Evolutionary conservation across 92 coral and sea anemone species (phyloP).

Genomic region (Zoanthus sociatus): DNA sequence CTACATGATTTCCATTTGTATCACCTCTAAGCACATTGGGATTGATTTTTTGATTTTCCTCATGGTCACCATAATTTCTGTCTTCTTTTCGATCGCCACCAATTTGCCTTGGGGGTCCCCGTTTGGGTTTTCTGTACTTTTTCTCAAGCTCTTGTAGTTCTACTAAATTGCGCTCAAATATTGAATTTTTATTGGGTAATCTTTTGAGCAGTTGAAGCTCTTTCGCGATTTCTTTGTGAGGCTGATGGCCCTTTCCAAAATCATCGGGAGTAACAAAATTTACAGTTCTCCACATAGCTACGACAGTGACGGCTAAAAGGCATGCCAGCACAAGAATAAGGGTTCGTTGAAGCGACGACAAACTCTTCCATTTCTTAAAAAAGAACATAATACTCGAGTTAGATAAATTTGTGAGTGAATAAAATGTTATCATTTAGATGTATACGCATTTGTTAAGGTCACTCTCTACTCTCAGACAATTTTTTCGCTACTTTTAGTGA

Average conservation of each 20-base stretch:
- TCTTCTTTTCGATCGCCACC: constrained; percentile 48
- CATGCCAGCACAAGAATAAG: constrained; percentile 57
- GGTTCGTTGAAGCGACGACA: constrained; percentile 90
- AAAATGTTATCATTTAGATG: too few species aligned
- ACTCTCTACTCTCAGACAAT: too few species aligned
- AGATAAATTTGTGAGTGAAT: not conserved
- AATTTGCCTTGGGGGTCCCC: constrained; percentile 78
- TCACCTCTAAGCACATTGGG: constrained; percentile 51
- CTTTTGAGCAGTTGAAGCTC: constrained; percentile 56
- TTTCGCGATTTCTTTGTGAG: constrained; percentile 60
- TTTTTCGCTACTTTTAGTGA: too few species aligned
- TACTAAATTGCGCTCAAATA: constrained; percentile 62
- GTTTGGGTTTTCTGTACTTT: constrained; percentile 56
- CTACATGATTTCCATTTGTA: constrained; percentile 50
- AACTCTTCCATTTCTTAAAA: constrained; percentile 92
- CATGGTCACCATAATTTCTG: constrained; percentile 30
- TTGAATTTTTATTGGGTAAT: constrained; percentile 67
- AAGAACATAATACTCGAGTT: not conserved
- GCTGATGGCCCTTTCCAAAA: constrained; percentile 60
- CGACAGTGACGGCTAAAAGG: constrained; percentile 60
- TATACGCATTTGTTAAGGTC: too few species aligned
- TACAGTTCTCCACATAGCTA: constrained; percentile 34
- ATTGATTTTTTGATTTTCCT: constrained; percentile 13
- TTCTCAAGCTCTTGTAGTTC: constrained; percentile 67
- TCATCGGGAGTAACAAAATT: constrained; percentile 41